phyloP scores from a whole-genome alignment of 2,113 vertebrate genomes.

The Grammomys surdaster region DNA sequence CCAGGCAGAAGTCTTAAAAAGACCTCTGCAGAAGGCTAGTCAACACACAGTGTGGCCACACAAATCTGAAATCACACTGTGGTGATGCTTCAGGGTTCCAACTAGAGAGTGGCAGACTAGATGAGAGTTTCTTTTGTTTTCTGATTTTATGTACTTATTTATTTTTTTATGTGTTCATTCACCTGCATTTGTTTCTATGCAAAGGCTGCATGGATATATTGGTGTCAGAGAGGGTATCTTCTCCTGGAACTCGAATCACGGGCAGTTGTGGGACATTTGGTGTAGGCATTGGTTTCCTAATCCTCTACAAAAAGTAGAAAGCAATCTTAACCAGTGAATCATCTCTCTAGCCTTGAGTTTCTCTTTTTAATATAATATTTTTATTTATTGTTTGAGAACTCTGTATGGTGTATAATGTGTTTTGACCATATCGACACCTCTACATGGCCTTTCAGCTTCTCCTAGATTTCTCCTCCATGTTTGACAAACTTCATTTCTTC shows the following conservation, averaged over 20 bases:
- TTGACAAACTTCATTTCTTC: background rate
- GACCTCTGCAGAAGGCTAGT: background rate
- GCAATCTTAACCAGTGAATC: background rate
- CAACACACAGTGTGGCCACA: background rate
- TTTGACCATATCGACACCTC: too few species aligned
- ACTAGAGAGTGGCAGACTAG: background rate
- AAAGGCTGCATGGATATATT: too few species aligned
- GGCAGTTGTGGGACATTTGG: background rate
- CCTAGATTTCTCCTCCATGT: too few species aligned
- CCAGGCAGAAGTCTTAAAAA: background rate
- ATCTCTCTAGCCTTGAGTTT: background rate
- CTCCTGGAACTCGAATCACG: background rate
- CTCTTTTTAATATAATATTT: background rate
- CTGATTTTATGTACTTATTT: background rate
- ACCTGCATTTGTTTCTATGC: background rate
- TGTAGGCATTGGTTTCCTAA: too few species aligned
- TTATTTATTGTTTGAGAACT: background rate
- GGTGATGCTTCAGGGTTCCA: background rate
- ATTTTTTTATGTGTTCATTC: background rate
- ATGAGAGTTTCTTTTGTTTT: background rate
- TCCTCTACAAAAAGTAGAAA: background rate
- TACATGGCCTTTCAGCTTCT: too few species aligned
- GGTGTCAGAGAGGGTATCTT: too few species aligned
- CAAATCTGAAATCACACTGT: background rate
- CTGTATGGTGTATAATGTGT: background rate